These are phyloP conservation scores for Microtus obscurus DNA, from an alignment of 2,797 vertebrate genomes.

Conservation along the genomic window DNA sequence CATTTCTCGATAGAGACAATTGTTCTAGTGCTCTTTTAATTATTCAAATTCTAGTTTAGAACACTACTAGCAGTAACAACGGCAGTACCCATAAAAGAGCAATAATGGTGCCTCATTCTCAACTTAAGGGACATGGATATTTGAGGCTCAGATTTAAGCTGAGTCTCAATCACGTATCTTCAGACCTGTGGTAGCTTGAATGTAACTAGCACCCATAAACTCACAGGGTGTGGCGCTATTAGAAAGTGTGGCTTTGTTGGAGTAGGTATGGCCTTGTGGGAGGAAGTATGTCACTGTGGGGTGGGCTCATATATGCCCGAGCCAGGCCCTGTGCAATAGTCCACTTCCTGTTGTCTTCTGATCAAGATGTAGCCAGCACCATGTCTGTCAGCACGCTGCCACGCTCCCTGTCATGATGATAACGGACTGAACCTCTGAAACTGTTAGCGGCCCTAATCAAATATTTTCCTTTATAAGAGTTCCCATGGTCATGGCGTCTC, in stretches of 20 bases:
- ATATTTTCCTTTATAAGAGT: neutral
- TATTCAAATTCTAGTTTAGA: neutral
- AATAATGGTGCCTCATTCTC: neutral
- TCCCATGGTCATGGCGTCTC: neutral
- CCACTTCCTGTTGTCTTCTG: neutral
- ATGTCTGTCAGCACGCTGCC: neutral
- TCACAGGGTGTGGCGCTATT: neutral
- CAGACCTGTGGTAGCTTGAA: neutral
- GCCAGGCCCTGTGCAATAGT: neutral
- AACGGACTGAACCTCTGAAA: neutral
- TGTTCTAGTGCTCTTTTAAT: neutral
- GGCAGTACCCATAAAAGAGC: neutral
- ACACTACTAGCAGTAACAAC: neutral
- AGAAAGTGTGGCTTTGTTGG: neutral
- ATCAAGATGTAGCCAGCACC: neutral
- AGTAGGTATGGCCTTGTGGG: neutral
- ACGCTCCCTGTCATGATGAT: neutral
- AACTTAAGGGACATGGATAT: neutral
- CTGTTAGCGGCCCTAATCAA: neutral
- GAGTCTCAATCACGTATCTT: neutral
- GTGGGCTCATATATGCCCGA: neutral
- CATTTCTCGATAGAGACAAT: neutral
- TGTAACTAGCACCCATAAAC: neutral
- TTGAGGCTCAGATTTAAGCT: neutral
- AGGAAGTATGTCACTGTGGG: neutral